These are phyloP conservation scores for Myanophis thanlyinensis DNA, from an alignment of 2,113 vertebrate genomes.

Conservation along the genomic window DNA sequence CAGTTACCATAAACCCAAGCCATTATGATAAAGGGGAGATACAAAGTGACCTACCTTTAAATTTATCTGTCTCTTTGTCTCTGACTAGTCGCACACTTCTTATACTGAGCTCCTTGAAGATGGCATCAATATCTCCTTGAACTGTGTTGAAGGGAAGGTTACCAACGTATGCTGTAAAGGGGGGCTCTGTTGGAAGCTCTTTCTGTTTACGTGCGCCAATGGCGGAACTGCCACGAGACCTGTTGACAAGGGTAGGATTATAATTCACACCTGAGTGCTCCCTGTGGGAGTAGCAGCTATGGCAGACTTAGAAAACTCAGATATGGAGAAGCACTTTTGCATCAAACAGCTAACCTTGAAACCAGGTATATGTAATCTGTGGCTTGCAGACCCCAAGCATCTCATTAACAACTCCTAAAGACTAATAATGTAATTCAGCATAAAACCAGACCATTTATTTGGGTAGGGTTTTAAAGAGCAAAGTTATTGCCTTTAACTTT, in stretches of 20 bases:
- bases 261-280: not conserved
- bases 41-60: conserved; percentile 85
- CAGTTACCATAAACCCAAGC: not conserved
- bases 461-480: not conserved
- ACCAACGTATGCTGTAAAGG: conserved; percentile 94
- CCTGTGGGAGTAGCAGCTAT: not conserved
- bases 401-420: not conserved
- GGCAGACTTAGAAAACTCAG: not conserved
- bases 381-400: not conserved
- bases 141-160: conserved; percentile 97
- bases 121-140: conserved; percentile 96
- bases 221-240: conserved; percentile 81
- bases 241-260: conserved; percentile 48
- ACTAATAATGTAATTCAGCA: not conserved
- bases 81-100: conserved; percentile 93
- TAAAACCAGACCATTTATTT: not conserved
- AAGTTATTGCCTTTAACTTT: not conserved
- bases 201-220: conserved; percentile 89
- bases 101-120: conserved; percentile 94
- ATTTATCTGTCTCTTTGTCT: conserved; percentile 99
- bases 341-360: not conserved
- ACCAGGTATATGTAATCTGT: not conserved
- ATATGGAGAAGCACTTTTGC: not conserved
- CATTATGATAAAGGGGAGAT: not conserved
- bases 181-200: conserved; percentile 95